Evolutionary conservation across 2,888 invertebrate species (phyloP), one percentile per base, ranked within the genome.

Genomic region (Himalopsyche anomala): DNA sequence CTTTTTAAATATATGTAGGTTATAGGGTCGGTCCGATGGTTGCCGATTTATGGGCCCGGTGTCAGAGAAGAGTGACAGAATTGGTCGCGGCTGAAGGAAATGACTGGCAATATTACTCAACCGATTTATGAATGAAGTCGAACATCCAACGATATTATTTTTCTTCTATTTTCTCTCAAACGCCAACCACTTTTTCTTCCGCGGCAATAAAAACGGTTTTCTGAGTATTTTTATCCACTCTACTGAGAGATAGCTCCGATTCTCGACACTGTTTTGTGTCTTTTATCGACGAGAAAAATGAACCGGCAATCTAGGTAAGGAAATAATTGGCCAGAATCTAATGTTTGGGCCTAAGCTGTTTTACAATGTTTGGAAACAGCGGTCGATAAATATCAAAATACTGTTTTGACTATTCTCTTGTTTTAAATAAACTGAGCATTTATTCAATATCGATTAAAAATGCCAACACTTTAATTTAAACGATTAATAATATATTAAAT

Each of bases 81-180:
- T 74, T 74, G 36, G 74, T 74, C 74, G 74, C 74, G 74, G 74
- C 74, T 36, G 74, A 36, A 74, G 74, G 74, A 74, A 74, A 36
- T 74, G 74, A 74, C 74, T 74, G 38, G 74, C 74, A 38, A 74
- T 36, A 74, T 74, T 74, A 74, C 38, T 74, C 74, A 74, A 38
- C 38, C 74, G 74, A 38, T 74, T 74, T 74, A 74, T 74, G 74
- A 74, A 74, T 74, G 74, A 74, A 74, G 74, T 74, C 36, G 36
- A 74, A 74, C 38, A 74, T 74, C 74, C 74, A 74, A 15, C 36
- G 8, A 74, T 36, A 15, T 36, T 74, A 36, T 36, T 74, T 74
- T 74, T 74, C 74, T 36, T 74, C 74, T 74, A 74, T 74, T 74
- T 74, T 74, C 74, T 38, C 74, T 38, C 38, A 36, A 74, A 62